Evolutionary conservation across 2,888 invertebrate species (phyloP).

Genomic region (Temnothorax ravouxi): DNA sequence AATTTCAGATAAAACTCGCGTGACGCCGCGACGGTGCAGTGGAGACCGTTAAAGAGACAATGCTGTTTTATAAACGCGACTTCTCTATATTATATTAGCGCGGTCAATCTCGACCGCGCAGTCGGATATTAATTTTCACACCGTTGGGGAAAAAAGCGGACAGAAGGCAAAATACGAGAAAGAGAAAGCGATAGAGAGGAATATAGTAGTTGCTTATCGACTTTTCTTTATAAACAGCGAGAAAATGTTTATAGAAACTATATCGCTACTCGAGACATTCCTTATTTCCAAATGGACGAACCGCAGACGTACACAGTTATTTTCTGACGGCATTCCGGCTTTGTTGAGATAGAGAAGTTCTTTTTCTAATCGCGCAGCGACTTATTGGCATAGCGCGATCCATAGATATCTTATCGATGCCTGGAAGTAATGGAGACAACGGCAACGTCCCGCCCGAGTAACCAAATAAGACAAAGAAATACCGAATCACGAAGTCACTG

Average conservation of each 20-base stretch:
- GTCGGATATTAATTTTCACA: not conserved
- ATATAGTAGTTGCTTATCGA: not conserved
- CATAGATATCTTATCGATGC: conserved; percentile 27
- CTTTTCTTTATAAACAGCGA: not conserved
- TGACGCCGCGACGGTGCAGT: too few relatives aligned
- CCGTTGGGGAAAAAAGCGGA: not conserved
- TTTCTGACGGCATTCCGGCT: not conserved
- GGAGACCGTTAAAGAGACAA: not conserved
- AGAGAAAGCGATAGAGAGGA: too few relatives aligned
- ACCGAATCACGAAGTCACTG: not conserved
- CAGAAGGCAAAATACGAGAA: not conserved
- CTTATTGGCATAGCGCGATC: not conserved
- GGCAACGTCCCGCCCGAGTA: not conserved
- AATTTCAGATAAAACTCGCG: conserved; percentile 10
- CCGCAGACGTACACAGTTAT: not conserved
- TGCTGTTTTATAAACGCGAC: not conserved
- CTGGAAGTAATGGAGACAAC: conserved; percentile 17
- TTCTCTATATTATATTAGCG: not conserved
- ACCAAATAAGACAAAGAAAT: conserved; percentile 7
- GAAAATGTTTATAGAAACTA: not conserved
- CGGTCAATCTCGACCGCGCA: not conserved
- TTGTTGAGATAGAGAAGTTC: not conserved
- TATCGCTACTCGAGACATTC: not conserved
- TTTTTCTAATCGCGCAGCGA: not conserved
- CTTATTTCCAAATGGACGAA: not conserved